Evolutionary conservation across 2,888 invertebrate genomes (phyloP).

Genomic region (Herminia tarsipennalis): DNA sequence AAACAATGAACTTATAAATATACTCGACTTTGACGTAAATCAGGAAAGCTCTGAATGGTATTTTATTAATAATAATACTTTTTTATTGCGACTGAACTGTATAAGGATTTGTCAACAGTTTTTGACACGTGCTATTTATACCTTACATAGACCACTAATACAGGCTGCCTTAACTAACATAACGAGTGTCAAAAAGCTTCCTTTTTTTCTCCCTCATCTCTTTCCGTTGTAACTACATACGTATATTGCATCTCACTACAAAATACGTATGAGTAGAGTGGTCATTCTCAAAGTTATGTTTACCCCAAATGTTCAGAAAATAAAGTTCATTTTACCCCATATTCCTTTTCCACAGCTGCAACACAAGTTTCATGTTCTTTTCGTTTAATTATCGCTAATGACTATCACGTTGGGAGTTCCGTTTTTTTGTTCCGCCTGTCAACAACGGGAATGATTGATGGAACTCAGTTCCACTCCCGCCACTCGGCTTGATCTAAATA

Average conservation of each 20-base stretch:
- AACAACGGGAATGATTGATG: constrained; percentile 44
- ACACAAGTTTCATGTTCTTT: constrained; percentile 23
- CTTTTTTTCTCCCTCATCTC: not conserved
- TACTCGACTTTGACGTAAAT: too few relatives aligned
- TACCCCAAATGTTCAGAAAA: not conserved
- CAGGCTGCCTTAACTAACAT: too few relatives aligned
- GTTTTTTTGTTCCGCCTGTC: constrained; percentile 46
- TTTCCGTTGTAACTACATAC: constrained; percentile 2
- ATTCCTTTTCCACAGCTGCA: not conserved
- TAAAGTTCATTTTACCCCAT: constrained; percentile 16
- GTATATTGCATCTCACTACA: not conserved
- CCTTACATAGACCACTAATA: too few relatives aligned
- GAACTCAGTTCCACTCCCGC: constrained; percentile 4
- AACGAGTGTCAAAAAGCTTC: too few relatives aligned
- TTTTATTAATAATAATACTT: too few relatives aligned
- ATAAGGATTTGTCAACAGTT: too few relatives aligned
- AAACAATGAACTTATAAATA: too few relatives aligned
- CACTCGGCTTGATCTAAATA: constrained; percentile 38
- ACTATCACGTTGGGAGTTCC: constrained; percentile 38
- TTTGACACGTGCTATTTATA: too few relatives aligned
- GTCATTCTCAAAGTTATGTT: too few relatives aligned
- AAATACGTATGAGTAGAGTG: constrained; percentile 5
- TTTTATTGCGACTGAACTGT: not conserved
- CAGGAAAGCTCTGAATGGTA: too few relatives aligned
- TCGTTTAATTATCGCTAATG: constrained; percentile 52